Percentiles rank a stretch among this genome's conserved stretches.
These are phyloP conservation scores for Drosophila yooni DNA, from an alignment of 2,888 invertebrate species.

Conservation along the genomic window DNA sequence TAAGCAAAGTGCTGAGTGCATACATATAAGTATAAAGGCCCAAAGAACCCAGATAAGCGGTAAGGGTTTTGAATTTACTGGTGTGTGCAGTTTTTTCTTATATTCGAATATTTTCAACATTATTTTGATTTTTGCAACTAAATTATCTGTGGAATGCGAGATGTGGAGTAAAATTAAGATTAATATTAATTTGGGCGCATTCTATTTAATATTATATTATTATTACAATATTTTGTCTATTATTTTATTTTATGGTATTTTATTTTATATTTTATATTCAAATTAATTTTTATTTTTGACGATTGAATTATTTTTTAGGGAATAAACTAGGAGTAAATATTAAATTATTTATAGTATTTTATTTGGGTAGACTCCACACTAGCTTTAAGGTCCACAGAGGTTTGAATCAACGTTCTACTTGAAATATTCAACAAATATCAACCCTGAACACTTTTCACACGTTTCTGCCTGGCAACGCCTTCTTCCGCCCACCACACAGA, in stretches of 20 bases:
- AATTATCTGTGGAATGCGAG: background rate
- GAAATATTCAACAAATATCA: conserved; percentile 26
- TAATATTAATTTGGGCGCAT: background rate
- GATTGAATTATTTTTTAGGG: background rate
- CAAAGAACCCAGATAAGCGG: background rate
- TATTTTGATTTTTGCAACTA: background rate
- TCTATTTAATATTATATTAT: background rate
- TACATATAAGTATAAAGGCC: too few species aligned
- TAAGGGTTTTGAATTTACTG: background rate
- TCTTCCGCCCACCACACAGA: conserved; percentile 56
- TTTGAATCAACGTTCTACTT: background rate
- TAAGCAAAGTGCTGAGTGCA: conserved; percentile 4
- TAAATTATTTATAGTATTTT: background rate
- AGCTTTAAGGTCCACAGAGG: background rate
- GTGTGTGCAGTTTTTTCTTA: background rate
- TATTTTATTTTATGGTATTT: background rate
- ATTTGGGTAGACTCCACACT: background rate
- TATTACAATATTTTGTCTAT: background rate
- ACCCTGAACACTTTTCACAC: conserved; percentile 46
- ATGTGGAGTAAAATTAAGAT: accelerated
- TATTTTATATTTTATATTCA: background rate
- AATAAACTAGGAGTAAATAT: background rate
- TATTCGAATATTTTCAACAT: background rate
- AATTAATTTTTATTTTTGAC: background rate
- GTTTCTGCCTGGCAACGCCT: conserved; percentile 42